Conservation (phyloP, 2,797 vertebrate genomes). For the Parambassis ranga region DNA sequence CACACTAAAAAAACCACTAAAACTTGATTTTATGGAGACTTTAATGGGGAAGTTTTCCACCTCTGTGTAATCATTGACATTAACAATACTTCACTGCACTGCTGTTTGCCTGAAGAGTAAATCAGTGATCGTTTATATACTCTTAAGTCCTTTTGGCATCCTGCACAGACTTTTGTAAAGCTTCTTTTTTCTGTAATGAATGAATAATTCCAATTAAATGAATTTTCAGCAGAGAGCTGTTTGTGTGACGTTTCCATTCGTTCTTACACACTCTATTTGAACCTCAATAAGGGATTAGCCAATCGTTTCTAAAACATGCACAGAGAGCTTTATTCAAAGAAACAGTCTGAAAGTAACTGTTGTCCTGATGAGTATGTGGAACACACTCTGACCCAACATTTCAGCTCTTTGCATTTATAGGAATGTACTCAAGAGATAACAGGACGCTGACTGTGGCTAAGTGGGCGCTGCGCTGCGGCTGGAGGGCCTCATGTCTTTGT, state of each 20-base stretch:
- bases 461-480: too few species aligned
- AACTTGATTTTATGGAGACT: too few species aligned
- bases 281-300: neutral
- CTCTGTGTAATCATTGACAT: constrained; percentile 34
- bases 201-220: constrained; percentile 68
- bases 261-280: neutral
- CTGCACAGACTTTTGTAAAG: constrained; percentile 71
- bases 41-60: too few species aligned
- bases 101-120: constrained; percentile 37
- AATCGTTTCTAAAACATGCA: neutral
- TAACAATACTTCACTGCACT: constrained; percentile 38
- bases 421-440: too few species aligned
- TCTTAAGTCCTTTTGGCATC: constrained; percentile 47
- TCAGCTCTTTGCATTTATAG: neutral
- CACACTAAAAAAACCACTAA: too few species aligned
- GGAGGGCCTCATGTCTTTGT: too few species aligned
- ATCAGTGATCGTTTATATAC: constrained; percentile 30
- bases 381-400: neutral
- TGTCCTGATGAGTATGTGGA: neutral
- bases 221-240: constrained; percentile 51
- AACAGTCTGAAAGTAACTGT: neutral
- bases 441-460: too few species aligned
- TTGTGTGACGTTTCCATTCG: neutral
- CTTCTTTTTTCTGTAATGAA: constrained; percentile 68
- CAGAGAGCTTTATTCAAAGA: neutral